Evolutionary conservation across 2,888 invertebrate genomes (phyloP), one percentile per base, ranked within the genome.

Genomic region (Leptinotarsa rubiginosa): DNA sequence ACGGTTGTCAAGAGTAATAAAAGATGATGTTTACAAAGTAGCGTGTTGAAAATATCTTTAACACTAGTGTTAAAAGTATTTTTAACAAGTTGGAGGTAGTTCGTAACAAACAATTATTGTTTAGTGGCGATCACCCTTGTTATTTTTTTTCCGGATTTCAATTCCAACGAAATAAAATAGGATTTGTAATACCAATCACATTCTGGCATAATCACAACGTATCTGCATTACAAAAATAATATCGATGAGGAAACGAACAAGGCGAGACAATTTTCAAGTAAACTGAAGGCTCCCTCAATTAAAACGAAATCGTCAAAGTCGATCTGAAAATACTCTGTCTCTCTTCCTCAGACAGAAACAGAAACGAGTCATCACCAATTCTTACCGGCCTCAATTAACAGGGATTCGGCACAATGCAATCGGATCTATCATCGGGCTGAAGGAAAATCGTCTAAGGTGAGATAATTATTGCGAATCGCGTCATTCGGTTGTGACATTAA

Each of bases 341-440:
- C 25, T 15, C 13, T 50, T 67, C 12, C 20, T 25, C 22, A 1
- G 52, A 50, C 22, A 50, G 62, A 25, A 65, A 25, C 50, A 16
- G 25, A 67, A 52, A 7, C 59, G 7, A 25, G n/a, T 64, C 70
- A 64, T 70, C 31, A 70, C 64, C 47, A 59, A 70, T 47, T 70
- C 47, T 70, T 64, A 70, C 25, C 62, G 20, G 22, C 52, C 31
- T 65, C 65, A 65, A 70, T 70, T 70, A 65, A 62, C 49, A 54
- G 20, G 25, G 65, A 70, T 49, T 65, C 54, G 64, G 54, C 18
- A 71, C 65, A 47, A 56, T 41, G 56, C 56, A 54, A 71, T 71
- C 47, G 71, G 71, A 65, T 65, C 71, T 65, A 47, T 70, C 65
- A 71, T 66, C 65, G 54, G 65, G 41, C 41, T 50, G 4, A 71